A percentile compares a stretch with the other conserved stretches of the same genome.
These are phyloP conservation scores for Portevinia maculata DNA, from an alignment of 2,888 invertebrate genomes.

Conservation along the genomic window DNA sequence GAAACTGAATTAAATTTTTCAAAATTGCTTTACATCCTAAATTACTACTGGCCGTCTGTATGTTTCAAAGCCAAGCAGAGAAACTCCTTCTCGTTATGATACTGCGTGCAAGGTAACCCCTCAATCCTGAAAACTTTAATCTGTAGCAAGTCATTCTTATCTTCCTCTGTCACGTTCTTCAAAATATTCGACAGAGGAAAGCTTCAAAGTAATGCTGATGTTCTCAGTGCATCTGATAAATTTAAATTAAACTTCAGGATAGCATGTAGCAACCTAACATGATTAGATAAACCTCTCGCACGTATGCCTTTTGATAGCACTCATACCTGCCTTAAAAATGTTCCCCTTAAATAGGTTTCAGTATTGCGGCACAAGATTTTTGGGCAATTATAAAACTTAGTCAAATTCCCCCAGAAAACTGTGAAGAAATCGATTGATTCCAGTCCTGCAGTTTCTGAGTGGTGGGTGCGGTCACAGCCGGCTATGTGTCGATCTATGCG, in stretches of 20 bases:
- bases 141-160: not conserved
- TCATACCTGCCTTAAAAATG: not conserved
- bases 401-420: not conserved
- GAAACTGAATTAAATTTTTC: too few relatives aligned
- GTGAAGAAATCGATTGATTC: constrained; percentile 13
- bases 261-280: not conserved
- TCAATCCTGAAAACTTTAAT: too few relatives aligned
- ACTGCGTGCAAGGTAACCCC: not conserved
- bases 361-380: constrained; percentile 1
- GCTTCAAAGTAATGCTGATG: constrained; percentile 14
- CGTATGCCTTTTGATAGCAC: not conserved
- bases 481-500: constrained; percentile 46
- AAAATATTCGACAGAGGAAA: constrained; percentile 9
- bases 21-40: too few relatives aligned
- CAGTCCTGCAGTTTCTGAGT: not conserved
- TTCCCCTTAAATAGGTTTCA: not conserved
- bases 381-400: constrained; percentile 24
- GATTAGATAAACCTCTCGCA: constrained; percentile 2
- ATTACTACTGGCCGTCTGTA: too few relatives aligned
- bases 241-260: constrained; percentile 26
- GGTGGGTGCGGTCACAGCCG: constrained; percentile 3
- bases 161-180: constrained; percentile 7
- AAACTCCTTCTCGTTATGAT: not conserved
- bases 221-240: constrained; percentile 12
- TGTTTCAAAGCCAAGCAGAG: too few relatives aligned